phyloP scores from a whole-genome alignment of 1,140 invertebrate species.

The Drosophila pseudoananassae region DNA sequence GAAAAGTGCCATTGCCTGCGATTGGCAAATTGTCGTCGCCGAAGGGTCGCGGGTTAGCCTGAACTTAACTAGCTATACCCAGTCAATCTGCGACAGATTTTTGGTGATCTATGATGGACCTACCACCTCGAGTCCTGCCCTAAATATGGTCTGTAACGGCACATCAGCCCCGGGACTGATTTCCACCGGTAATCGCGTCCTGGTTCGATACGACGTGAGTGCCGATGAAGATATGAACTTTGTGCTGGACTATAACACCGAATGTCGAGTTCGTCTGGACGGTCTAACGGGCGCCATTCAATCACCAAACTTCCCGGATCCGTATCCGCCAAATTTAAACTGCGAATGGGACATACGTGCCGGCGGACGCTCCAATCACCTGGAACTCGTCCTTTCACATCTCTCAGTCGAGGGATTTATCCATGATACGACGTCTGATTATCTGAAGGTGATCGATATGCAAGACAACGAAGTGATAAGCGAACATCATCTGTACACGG shows the following conservation, averaged over 20 bases:
- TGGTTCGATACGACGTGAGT: slow-evolving; percentile 58
- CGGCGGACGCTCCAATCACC: slow-evolving; percentile 87
- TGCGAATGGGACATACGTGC: slow-evolving; percentile 92
- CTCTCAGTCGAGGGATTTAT: slow-evolving; percentile 87
- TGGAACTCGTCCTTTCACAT: slow-evolving; percentile 90
- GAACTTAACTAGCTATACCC: slow-evolving; percentile 14
- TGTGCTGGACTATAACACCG: slow-evolving; percentile 54
- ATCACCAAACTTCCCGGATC: slow-evolving; percentile 90
- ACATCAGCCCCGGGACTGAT: slow-evolving; percentile 4
- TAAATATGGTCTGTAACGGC: slow-evolving; percentile 46
- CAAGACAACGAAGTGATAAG: slow-evolving; percentile 45
- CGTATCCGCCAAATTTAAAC: slow-evolving; percentile 86
- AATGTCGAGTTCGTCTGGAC: slow-evolving; percentile 85
- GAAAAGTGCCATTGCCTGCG: slow-evolving; percentile 88
- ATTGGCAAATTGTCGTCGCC: slow-evolving; percentile 91
- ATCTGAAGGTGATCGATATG: slow-evolving; percentile 85
- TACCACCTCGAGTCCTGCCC: slow-evolving; percentile 20
- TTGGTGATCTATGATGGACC: slow-evolving; percentile 82
- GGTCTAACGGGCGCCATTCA: slow-evolving; percentile 85
- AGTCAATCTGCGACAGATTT: slow-evolving; percentile 39
- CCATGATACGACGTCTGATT: slow-evolving; percentile 26
- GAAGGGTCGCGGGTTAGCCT: slow-evolving; percentile 88
- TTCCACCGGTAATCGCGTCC: slow-evolving; percentile 59
- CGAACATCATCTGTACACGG: slow-evolving; percentile 85
- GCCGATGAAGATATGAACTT: slow-evolving; percentile 43